phyloP scores from a whole-genome alignment of 1,140 invertebrate genomes.

The Eumeta japonica region DNA sequence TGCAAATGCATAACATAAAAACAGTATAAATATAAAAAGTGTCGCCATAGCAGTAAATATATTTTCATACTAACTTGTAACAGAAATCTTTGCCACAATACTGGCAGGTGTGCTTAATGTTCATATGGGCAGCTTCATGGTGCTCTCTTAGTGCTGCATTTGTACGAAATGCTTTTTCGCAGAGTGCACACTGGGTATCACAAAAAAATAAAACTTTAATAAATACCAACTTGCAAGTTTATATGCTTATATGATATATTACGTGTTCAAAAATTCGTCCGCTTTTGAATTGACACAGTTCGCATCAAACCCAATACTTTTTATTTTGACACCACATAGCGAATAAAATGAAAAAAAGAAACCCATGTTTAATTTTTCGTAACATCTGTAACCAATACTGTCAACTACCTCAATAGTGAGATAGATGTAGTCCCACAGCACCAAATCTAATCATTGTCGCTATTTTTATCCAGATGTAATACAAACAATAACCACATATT shows the following conservation, averaged over 20 bases:
- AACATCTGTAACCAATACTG: too few relatives aligned
- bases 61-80: conserved; percentile 33
- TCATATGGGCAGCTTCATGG: conserved; percentile 46
- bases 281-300: too few relatives aligned
- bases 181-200: conserved; percentile 28
- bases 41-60: not conserved
- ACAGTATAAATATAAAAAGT: too few relatives aligned
- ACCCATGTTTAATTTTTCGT: too few relatives aligned
- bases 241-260: not conserved
- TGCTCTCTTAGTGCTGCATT: conserved; percentile 38
- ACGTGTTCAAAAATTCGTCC: too few relatives aligned
- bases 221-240: not conserved
- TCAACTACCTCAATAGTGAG: too few relatives aligned
- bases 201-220: conserved; percentile 5
- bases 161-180: conserved; percentile 45
- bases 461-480: conserved; percentile 1
- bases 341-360: too few relatives aligned
- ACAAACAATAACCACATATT: conserved; percentile 1
- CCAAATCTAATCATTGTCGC: too few relatives aligned
- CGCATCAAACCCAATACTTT: not conserved
- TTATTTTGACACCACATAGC: not conserved
- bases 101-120: conserved; percentile 43
- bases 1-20: too few relatives aligned
- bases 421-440: too few relatives aligned
- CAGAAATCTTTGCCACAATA: conserved; percentile 46